phyloP scores from a whole-genome alignment of 2,888 invertebrate species.

The Brenthis daphne region DNA sequence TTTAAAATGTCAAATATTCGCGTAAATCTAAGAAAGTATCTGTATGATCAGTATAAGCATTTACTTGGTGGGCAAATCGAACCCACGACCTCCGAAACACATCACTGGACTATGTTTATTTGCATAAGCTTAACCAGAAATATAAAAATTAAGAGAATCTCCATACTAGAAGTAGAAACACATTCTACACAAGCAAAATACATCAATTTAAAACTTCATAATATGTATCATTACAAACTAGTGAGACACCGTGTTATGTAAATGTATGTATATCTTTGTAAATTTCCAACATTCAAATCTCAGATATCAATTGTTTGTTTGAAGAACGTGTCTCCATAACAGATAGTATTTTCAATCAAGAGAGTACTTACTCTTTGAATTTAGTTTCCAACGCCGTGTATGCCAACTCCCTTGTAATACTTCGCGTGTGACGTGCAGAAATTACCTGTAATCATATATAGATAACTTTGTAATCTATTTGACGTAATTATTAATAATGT shows the following conservation, averaged over 20 bases:
- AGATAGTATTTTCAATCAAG: constrained; percentile 27
- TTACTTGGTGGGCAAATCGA: too few species aligned
- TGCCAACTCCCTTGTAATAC: constrained; percentile 78
- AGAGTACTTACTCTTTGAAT: constrained; percentile 76
- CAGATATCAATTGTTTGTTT: constrained; percentile 29
- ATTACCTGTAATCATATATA: constrained; percentile 56
- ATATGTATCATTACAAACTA: too few species aligned
- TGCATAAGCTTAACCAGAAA: too few species aligned
- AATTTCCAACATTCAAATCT: neutral
- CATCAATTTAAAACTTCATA: too few species aligned
- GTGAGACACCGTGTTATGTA: neutral
- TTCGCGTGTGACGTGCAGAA: constrained; percentile 68
- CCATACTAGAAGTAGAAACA: too few species aligned
- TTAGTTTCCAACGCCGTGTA: constrained; percentile 80
- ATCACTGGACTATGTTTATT: too few species aligned
- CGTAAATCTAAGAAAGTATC: too few species aligned
- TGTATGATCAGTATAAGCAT: too few species aligned
- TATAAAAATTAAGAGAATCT: too few species aligned
- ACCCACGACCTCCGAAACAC: too few species aligned
- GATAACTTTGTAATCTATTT: neutral
- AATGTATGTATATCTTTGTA: neutral
- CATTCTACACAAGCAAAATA: too few species aligned
- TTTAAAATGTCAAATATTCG: too few species aligned
- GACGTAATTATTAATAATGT: neutral
- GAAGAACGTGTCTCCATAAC: constrained; percentile 28